A percentile compares a stretch with the other conserved stretches of the same genome.
These are phyloP conservation scores for Xiphydria camelus DNA, from an alignment of 2,888 invertebrate genomes.

Conservation along the genomic window DNA sequence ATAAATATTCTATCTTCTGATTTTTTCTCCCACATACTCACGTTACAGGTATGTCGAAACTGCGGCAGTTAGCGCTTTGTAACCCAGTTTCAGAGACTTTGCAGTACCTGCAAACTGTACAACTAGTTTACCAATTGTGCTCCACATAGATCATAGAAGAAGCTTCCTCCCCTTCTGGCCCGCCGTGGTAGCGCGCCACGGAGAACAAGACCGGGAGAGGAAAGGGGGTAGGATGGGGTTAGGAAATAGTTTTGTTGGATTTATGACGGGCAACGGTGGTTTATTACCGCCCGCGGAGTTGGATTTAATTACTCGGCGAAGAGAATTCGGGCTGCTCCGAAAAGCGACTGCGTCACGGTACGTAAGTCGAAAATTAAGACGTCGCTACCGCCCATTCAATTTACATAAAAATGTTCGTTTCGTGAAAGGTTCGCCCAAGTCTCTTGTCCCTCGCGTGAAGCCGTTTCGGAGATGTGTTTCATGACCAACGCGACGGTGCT, in stretches of 20 bases:
- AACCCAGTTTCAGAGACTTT: conserved; percentile 1
- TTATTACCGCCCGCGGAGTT: conserved; percentile 24
- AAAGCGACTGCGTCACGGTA: conserved; percentile 1
- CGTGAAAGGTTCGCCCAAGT: neutral
- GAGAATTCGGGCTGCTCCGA: conserved; percentile 6
- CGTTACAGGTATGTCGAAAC: too few species aligned
- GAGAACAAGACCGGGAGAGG: neutral
- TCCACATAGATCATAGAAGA: neutral
- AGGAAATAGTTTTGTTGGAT: conserved; percentile 27
- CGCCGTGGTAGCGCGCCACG: neutral
- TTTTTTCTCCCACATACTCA: too few species aligned
- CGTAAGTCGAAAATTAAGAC: conserved; percentile 3
- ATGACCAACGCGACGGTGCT: too few species aligned
- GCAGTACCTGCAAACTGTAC: neutral
- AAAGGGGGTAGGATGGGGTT: neutral
- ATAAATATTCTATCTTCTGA: too few species aligned
- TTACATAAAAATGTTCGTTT: conserved; percentile 2
- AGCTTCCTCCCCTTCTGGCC: too few species aligned
- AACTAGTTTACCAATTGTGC: neutral
- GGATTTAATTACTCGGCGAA: conserved; percentile 29
- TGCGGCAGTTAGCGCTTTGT: neutral
- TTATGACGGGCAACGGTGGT: conserved; percentile 23
- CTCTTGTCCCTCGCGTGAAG: too few species aligned
- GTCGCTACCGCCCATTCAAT: neutral
- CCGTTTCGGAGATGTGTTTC: too few species aligned